A percentile compares a stretch with the other conserved stretches of the same genome.
phyloP scores from a whole-genome alignment of 2,888 invertebrate species.

The Hypomecis punctinalis region DNA sequence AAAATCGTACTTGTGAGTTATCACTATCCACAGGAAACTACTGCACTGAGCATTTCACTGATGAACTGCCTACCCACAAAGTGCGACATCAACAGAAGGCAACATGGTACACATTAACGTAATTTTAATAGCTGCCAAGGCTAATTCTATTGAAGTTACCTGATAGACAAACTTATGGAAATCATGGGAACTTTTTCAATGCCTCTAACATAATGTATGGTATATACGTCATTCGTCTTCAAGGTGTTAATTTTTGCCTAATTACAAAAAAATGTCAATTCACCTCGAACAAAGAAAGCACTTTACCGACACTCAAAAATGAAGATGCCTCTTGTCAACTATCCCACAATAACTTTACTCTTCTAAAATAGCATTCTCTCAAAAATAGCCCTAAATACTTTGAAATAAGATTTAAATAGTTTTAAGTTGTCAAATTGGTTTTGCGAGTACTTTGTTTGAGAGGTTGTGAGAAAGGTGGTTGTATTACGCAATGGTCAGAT shows the following conservation, averaged over 20 bases:
- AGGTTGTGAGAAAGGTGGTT: conserved; percentile 34
- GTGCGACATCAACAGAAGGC: no score
- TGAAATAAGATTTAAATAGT: conserved; percentile 12
- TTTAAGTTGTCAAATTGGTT: conserved; percentile 6
- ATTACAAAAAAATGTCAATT: conserved; percentile 22
- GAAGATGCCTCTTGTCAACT: conserved; percentile 18
- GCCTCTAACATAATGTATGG: not conserved
- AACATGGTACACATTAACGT: no score
- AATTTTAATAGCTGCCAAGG: no score
- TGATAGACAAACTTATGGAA: not conserved
- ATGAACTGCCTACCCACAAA: no score
- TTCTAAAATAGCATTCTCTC: not conserved
- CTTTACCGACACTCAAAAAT: conserved; percentile 16
- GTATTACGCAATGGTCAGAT: conserved; percentile 27
- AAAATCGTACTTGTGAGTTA: no score
- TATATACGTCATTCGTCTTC: conserved; percentile 10
- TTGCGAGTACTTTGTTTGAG: conserved; percentile 19
- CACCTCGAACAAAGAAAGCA: conserved; percentile 13
- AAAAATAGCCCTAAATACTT: conserved; percentile 13
- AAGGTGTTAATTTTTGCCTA: conserved; percentile 17
- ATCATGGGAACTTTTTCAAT: conserved; percentile 3
- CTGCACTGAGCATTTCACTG: no score
- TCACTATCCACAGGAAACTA: no score
- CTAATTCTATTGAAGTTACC: not conserved
- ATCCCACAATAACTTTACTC: conserved; percentile 1